phyloP scores from a whole-genome alignment of 2,113 vertebrate species.

The Chaenocephalus aceratus region DNA sequence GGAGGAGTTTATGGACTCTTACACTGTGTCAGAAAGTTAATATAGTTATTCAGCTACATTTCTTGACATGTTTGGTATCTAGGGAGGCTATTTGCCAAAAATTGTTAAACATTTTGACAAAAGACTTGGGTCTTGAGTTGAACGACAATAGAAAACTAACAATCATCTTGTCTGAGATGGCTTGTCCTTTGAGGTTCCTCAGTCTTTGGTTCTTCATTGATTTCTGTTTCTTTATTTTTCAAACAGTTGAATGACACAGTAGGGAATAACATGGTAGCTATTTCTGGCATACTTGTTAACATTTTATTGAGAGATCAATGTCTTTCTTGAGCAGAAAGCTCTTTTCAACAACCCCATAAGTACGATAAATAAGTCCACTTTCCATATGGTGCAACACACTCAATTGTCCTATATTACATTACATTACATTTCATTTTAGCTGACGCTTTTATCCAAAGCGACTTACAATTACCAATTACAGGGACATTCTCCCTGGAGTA shows the following conservation, averaged over 20 bases:
- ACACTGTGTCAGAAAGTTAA: neutral
- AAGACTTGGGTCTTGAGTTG: too few species aligned
- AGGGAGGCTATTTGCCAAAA: neutral
- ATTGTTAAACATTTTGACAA: neutral
- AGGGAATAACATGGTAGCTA: too few species aligned
- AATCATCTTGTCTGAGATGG: neutral
- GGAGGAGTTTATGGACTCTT: neutral
- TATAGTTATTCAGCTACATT: constrained; percentile 13
- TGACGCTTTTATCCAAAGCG: too few species aligned
- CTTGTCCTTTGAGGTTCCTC: neutral
- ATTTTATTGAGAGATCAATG: neutral
- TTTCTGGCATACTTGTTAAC: neutral
- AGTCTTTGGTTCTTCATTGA: neutral
- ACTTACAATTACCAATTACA: too few species aligned
- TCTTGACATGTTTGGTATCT: neutral
- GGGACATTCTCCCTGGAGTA: too few species aligned
- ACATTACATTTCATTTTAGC: too few species aligned
- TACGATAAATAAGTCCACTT: neutral
- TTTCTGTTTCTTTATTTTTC: neutral
- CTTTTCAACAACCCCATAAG: neutral
- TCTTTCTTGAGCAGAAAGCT: neutral
- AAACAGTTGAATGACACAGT: neutral
- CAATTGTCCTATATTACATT: neutral
- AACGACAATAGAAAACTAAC: neutral
- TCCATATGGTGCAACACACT: neutral